Evolutionary conservation across 2,797 vertebrate species (phyloP), one percentile per base, ranked within the genome.

Genomic region (Dallia pectoralis): DNA sequence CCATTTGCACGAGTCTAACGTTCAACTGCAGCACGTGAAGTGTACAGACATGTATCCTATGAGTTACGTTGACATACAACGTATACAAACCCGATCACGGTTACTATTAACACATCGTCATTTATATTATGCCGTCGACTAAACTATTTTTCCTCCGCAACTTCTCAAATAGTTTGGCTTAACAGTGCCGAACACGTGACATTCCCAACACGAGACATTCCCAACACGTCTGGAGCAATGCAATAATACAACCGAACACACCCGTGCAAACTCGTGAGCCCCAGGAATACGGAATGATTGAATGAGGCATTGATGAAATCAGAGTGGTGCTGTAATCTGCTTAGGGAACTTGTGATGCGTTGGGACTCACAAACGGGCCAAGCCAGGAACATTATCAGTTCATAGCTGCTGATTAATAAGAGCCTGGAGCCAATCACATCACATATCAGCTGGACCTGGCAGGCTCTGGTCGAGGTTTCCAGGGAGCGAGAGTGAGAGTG

Each of bases 341-440:
- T 59, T 59, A 59, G 25, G 53, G 53, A 59, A 25, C n/a, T 9
- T 33, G 47, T 29, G 36, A n/a, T 30, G 40, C 44, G 68, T 81
- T 44, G 40, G 40, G 6, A 44, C 40, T 3, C 9, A 11, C 19
- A 22, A 22, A 14, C 16, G 2, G 25, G 40, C 40, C 59, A 27
- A 27, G 16, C 48, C n/a, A 6, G 29, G 62, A 22, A 66, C 44
- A 72, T 72, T n/a, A 66, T 72, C 29, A 33, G 25, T 66, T 72
- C 44, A 51, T 64, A 51, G 29, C 19, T 53, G 30, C 44, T 49
- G 71, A 72, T 72, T 72, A 66, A 64, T 29, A 72, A 71, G 70
- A 25, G 3, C 22, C 63, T 74, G 3, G n/a, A 72, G 63, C 14
- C 67, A 62, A 36, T 69, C 49, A 49, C 14, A 16, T 65, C 33